Base-by-base conservation (phyloP, 2,888 invertebrate species). In the Cheilosia urbana region DNA sequence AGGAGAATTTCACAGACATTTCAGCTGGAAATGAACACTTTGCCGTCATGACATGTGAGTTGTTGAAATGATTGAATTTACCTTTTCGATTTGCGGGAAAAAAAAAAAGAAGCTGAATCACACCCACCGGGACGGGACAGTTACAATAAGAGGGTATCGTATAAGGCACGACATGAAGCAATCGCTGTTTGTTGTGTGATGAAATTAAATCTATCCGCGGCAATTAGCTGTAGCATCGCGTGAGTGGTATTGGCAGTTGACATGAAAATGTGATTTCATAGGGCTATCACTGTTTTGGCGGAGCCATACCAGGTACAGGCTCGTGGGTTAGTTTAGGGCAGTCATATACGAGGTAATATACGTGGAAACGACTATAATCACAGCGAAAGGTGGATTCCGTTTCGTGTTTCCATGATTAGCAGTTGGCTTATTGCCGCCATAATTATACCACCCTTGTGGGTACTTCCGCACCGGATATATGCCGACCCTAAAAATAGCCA, bases 21-120 rank as follows among this genome's bases (percentile, higher is more conserved):
- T 89, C 91, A 81, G 91, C 92, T 63, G 92, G 92, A 87, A 90
- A 90, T 76, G 92, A 90, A 76, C 92, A 92, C 85, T 92, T 92
- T 87, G 90, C 90, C 15, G 89, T 91, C 34, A 83, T 92, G 81
- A 92, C 92, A 87, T 90, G 92, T 91, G 82, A 92, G 92, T 91
- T 21, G 91, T 90, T 34, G 17, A 37, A 40, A 58, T 34, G 17
- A 71, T 71, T 71, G 19, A 51, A 65, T 40, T 69, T 76, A 55
- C 30, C 40, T 7, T n/a, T 40, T 40, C 11, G 37, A 66, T 30
- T 79, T 84, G 45, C 65, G 72, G 49, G 15, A 42, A 40, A 55
- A 66, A 66, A 11, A 42, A 40, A 55, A 66, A 66, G 6, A 60
- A 78, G 57, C 62, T 79, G 55, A 84, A 51, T 79, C 27, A 0